These are phyloP conservation scores for Macrobrachium rosenbergii DNA, from an alignment of 1,140 invertebrate genomes.

Conservation along the genomic window DNA sequence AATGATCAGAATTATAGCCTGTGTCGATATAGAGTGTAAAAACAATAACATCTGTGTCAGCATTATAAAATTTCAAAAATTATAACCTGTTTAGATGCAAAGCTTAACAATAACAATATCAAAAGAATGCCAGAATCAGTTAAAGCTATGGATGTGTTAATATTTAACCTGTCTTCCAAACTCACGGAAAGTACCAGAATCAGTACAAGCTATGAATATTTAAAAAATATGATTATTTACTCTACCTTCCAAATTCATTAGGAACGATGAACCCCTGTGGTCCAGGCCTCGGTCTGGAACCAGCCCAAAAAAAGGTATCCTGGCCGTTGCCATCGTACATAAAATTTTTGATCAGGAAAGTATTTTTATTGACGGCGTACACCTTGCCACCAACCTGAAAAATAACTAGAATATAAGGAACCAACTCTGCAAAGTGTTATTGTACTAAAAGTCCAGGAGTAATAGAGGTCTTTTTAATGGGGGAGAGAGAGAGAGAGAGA, in stretches of 20 bases:
- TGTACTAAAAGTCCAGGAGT: neutral
- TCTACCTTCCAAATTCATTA: constrained; percentile 85
- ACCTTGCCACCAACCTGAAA: constrained; percentile 83
- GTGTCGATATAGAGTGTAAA: no score
- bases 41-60: no score
- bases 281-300: constrained; percentile 86
- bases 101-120: no score
- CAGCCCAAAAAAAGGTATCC: constrained; percentile 91
- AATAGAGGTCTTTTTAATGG: no score
- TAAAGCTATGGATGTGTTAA: no score
- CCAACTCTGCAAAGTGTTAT: neutral
- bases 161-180: no score
- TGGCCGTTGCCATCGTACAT: constrained; percentile 92
- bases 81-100: no score
- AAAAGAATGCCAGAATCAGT: no score
- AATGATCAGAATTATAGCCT: no score
- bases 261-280: constrained; percentile 92
- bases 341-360: constrained; percentile 85
- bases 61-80: no score
- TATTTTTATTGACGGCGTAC: constrained; percentile 90
- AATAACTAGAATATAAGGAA: neutral
- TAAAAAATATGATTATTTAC: constrained; percentile 67
- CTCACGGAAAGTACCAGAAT: neutral
- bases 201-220: no score
- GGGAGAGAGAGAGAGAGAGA: neutral